These are phyloP conservation scores for Chironomus tentans DNA, from an alignment of 2,888 invertebrate genomes.

Conservation along the genomic window DNA sequence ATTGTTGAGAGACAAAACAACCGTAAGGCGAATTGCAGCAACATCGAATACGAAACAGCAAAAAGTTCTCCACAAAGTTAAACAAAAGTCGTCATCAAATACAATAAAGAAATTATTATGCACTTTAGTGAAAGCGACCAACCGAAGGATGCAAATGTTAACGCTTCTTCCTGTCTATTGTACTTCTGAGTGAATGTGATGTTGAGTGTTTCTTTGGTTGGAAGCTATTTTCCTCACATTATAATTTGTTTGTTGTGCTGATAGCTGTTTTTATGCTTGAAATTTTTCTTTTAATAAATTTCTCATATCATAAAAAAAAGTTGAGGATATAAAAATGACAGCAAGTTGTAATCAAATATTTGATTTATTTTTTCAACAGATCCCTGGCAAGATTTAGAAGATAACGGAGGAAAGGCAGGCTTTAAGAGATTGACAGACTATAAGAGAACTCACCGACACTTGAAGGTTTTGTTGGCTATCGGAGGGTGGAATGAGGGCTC, in stretches of 20 bases:
- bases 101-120: slow-evolving; percentile 18
- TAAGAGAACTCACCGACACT: slow-evolving; percentile 56
- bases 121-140: neutral
- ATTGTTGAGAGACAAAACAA: too few relatives aligned
- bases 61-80: neutral
- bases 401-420: slow-evolving; percentile 62
- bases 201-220: slow-evolving; percentile 3
- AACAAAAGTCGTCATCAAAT: neutral
- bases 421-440: slow-evolving; percentile 59
- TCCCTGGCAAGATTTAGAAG: slow-evolving; percentile 67
- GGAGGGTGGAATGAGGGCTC: slow-evolving; percentile 93
- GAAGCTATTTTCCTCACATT: neutral
- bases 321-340: neutral
- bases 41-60: too few relatives aligned
- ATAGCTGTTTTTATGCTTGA: neutral
- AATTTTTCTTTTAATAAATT: neutral
- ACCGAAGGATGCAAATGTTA: neutral
- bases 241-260: too few relatives aligned
- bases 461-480: slow-evolving; percentile 65
- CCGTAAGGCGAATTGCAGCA: too few relatives aligned
- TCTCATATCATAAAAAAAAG: too few relatives aligned
- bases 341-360: neutral
- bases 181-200: neutral
- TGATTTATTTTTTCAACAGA: slow-evolving; percentile 43
- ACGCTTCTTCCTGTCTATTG: neutral